These are phyloP conservation scores for Pogonomyrmex californicus DNA, from an alignment of 1,140 invertebrate genomes.

Conservation along the genomic window DNA sequence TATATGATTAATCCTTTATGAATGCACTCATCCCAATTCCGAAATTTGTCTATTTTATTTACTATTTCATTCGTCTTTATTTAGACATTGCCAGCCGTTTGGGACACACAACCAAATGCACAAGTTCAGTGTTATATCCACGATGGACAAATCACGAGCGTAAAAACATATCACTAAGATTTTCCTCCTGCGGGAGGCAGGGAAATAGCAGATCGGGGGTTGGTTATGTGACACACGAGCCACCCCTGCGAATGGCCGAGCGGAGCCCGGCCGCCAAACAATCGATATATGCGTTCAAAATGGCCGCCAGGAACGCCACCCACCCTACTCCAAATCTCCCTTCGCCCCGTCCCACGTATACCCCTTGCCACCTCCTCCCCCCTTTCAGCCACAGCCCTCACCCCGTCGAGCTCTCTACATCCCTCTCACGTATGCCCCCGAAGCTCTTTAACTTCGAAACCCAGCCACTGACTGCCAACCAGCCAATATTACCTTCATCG, in stretches of 20 bases:
- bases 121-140: not conserved
- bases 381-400: conserved; percentile 49
- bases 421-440: conserved; percentile 86
- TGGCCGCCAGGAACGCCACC: conserved; percentile 86
- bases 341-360: conserved; percentile 69
- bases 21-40: conserved; percentile 10
- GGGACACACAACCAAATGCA: not conserved
- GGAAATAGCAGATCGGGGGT: conserved; percentile 52
- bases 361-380: conserved; percentile 59
- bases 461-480: conserved; percentile 83
- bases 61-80: conserved; percentile 4
- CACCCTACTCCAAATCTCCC: conserved; percentile 79
- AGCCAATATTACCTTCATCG: conserved; percentile 74
- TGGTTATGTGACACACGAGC: conserved; percentile 78
- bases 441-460: conserved; percentile 86
- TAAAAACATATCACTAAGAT: conserved; percentile 58
- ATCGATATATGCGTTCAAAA: conserved; percentile 88
- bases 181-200: conserved; percentile 10
- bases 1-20: conserved; percentile 15
- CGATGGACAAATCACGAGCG: conserved; percentile 51
- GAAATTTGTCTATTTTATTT: not conserved
- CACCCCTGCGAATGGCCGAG: conserved; percentile 85
- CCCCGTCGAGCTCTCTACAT: conserved; percentile 73
- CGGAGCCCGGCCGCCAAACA: conserved; percentile 87
- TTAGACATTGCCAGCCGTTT: conserved; percentile 1